Evolutionary conservation across 2,888 invertebrate species (phyloP), one percentile per base, ranked within the genome.

Genomic region (Macaria notata): DNA sequence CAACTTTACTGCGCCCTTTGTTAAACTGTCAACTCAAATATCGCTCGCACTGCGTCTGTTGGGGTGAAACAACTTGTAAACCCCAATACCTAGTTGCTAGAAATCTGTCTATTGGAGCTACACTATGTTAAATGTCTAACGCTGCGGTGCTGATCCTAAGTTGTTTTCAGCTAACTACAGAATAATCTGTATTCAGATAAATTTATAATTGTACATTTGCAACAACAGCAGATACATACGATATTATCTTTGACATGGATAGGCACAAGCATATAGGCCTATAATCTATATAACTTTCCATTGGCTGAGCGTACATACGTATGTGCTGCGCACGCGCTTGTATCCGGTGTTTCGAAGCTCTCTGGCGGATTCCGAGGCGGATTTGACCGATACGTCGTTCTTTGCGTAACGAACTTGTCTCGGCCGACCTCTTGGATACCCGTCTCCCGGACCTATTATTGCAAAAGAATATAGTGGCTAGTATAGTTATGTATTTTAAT

Each of bases 361-460:
- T 49, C 59, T 46, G n/a, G 54, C 62, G 52, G 61, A 65, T 63
- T 62, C 62, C 57, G 61, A 67, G 59, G 61, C 66, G 61, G 63
- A 67, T 66, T 61, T 59, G 62, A 59, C 62, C 66, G 65, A 63
- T 59, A 59, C 64, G 59, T 60, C 58, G 19, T 19, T 50, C 54
- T 63, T 67, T 67, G 62, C 65, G 66, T 56, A 65, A 66, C 61
- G 58, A 62, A 57, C 63, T 62, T 62, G 63, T 63, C 53, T 59
- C 61, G 54, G 33, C 38, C 59, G 64, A 64, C 61, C 64, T 64
- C 57, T 63, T 56, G 41, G 41, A n/a, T 4, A 8, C 9, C 8
- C 8, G 38, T 46, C 58, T 64, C 65, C 66, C 66, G 66, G 65
- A 67, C 62, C 49, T 61, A 46, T 48, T 60, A 49, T 64, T 64